Conservation (phyloP, 2,113 vertebrate species). For the Notothenia coriiceps region DNA sequence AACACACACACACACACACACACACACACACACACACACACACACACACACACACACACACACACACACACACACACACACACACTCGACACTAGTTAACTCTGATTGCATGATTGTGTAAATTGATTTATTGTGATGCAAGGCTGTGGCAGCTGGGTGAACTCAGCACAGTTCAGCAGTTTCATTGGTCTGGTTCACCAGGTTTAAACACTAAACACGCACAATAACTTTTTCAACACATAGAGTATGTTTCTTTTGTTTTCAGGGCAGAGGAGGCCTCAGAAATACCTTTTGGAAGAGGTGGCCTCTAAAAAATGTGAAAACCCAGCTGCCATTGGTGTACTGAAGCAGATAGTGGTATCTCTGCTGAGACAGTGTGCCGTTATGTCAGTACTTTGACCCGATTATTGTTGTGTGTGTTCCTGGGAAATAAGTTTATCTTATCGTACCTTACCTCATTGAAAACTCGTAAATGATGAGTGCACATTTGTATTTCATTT, state of each 20-base stretch:
- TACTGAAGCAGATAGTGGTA: neutral
- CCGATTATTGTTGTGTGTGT: neutral
- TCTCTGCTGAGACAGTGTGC: neutral
- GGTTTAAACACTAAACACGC: conserved; percentile 26
- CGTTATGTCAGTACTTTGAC: conserved; percentile 8
- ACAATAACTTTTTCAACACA: neutral
- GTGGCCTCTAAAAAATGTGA: neutral
- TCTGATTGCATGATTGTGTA: conserved; percentile 43
- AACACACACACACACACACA: neutral
- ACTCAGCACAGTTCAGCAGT: conserved; percentile 2
- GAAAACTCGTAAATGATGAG: neutral
- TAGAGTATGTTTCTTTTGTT: neutral
- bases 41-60: neutral
- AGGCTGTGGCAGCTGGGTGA: conserved; percentile 32
- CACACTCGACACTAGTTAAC: neutral
- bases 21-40: no score
- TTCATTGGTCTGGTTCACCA: conserved; percentile 28
- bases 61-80: neutral
- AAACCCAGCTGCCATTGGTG: neutral
- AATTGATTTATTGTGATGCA: conserved; percentile 48
- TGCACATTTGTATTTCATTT: conserved; percentile 4
- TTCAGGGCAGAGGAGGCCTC: neutral
- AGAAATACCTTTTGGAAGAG: neutral
- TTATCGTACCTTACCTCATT: conserved; percentile 7
- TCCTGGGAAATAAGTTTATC: neutral